Conservation (phyloP, 2,113 vertebrate species). For the Clupea harengus region DNA sequence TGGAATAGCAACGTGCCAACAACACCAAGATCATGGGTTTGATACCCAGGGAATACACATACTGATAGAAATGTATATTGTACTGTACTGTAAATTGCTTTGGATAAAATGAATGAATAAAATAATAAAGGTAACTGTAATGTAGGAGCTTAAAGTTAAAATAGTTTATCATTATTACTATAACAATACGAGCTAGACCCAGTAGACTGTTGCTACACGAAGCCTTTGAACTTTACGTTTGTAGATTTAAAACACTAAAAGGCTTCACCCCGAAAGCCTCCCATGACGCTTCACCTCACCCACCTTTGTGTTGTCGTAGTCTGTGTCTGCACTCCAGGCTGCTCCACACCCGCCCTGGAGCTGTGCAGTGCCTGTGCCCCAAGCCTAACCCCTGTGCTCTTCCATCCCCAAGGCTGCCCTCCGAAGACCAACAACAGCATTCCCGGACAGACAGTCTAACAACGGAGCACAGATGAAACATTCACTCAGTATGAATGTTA, state of each 20-base stretch:
- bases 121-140: no score
- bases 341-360: constrained; percentile 39
- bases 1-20: no score
- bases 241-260: neutral
- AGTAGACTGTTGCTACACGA: neutral
- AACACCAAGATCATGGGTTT: no score
- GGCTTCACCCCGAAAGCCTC: no score
- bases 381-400: constrained; percentile 46
- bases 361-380: constrained; percentile 49
- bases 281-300: neutral
- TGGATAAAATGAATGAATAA: no score
- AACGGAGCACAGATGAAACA: constrained; percentile 26
- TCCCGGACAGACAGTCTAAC: constrained; percentile 54
- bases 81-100: no score
- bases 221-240: neutral
- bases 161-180: no score
- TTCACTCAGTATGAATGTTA: constrained; percentile 23
- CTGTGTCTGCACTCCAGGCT: constrained; percentile 38
- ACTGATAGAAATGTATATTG: no score
- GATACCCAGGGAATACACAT: no score
- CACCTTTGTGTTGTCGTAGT: neutral
- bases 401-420: constrained; percentile 60
- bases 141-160: no score
- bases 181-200: no score
- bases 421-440: constrained; percentile 59